A percentile compares a stretch with the other conserved stretches of the same genome.
Evolutionary conservation across 2,888 invertebrate species (phyloP).

Genomic region (Crepidodera aurea): DNA sequence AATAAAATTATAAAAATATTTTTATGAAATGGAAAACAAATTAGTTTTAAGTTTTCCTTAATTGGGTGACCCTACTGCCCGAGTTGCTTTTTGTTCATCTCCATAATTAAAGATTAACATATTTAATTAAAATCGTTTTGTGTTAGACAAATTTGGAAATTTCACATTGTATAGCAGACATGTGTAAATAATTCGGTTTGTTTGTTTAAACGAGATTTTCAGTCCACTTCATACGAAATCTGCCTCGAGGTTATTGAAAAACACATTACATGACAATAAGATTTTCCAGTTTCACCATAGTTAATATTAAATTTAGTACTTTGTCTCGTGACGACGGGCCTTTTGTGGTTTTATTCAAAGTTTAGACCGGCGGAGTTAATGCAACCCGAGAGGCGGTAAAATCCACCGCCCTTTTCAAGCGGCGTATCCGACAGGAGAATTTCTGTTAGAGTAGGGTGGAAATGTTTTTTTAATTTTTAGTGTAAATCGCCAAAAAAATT

Average conservation of each 20-base stretch:
- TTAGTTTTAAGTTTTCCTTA: too few species aligned
- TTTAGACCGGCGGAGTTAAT: conserved; percentile 22
- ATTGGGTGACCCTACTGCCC: too few species aligned
- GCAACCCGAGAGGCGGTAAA: conserved; percentile 9
- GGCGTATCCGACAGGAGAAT: too few species aligned
- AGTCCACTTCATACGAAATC: conserved; percentile 9
- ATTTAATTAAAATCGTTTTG: too few species aligned
- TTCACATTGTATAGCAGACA: neutral
- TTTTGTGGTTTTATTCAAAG: conserved; percentile 26
- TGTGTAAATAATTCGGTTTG: conserved; percentile 12
- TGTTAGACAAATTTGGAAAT: neutral
- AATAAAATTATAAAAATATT: too few species aligned
- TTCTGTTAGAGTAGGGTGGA: too few species aligned
- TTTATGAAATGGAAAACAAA: too few species aligned
- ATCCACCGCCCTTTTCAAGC: neutral
- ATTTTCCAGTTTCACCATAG: conserved; percentile 21
- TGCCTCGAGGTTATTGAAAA: conserved; percentile 22
- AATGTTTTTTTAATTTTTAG: too few species aligned
- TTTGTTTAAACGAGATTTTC: conserved; percentile 10
- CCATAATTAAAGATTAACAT: too few species aligned
- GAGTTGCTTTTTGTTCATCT: too few species aligned
- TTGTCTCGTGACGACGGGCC: conserved; percentile 21
- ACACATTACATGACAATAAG: conserved; percentile 26
- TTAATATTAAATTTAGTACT: conserved; percentile 32
- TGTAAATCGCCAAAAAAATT: too few species aligned